These are phyloP conservation scores for Theristicus caerulescens DNA, from an alignment of 2,113 vertebrate genomes.

Conservation along the genomic window DNA sequence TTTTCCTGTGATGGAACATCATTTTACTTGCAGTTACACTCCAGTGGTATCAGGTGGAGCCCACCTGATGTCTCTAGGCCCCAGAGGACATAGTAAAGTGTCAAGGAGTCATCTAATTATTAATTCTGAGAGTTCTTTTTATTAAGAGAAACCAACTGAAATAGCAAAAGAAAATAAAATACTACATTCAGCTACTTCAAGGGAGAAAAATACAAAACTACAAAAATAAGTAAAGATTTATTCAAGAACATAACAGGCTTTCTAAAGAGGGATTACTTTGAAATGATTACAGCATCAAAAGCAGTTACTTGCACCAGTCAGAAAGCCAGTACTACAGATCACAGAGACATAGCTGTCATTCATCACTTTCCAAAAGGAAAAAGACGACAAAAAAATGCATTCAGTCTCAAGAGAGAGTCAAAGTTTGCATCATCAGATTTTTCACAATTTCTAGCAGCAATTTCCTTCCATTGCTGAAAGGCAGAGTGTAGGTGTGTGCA, in stretches of 20 bases:
- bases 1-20: not conserved
- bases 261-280: constrained; percentile 58
- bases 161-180: not conserved
- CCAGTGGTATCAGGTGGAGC: constrained; percentile 29
- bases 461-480: not conserved
- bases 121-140: not conserved
- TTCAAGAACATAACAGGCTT: constrained; percentile 42
- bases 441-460: not conserved
- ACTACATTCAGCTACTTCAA: not conserved
- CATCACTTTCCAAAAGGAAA: constrained; percentile 6
- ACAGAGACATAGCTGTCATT: not conserved
- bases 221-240: constrained; percentile 35
- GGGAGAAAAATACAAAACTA: constrained; percentile 29
- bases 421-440: not conserved
- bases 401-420: not conserved
- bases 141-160: not conserved
- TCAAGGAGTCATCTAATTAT: not conserved
- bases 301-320: constrained; percentile 25
- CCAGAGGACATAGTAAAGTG: not conserved
- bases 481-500: not conserved
- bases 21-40: not conserved
- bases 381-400: not conserved
- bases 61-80: constrained; percentile 6
- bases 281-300: constrained; percentile 47
- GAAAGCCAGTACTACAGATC: constrained; percentile 43